A percentile compares a stretch with the other conserved stretches of the same genome.
phyloP scores from a whole-genome alignment of 2,797 vertebrate genomes.

The Trachops cirrhosus region DNA sequence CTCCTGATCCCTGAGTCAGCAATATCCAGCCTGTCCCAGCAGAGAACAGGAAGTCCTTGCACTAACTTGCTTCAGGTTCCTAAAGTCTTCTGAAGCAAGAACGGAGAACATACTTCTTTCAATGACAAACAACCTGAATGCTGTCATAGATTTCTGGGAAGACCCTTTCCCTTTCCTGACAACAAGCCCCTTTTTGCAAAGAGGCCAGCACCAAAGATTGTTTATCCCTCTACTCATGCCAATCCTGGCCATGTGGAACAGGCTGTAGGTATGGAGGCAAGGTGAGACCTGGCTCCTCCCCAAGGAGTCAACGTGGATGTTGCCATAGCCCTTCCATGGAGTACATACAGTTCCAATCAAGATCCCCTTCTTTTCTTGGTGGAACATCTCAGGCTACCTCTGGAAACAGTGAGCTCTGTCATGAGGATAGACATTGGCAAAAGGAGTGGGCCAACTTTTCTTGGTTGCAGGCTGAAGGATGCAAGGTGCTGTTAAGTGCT shows the following conservation, averaged over 20 bases:
- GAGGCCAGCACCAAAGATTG: background rate
- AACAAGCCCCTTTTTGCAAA: background rate
- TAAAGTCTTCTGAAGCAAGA: background rate
- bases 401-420: constrained; percentile 67
- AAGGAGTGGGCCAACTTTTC: constrained; percentile 70
- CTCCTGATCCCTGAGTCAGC: background rate
- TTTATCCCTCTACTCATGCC: background rate
- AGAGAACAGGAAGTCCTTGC: background rate
- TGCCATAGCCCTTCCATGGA: background rate
- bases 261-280: background rate
- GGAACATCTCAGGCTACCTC: constrained; percentile 54
- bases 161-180: background rate
- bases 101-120: constrained; percentile 24
- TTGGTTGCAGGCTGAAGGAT: constrained; percentile 69
- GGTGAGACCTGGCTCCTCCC: background rate
- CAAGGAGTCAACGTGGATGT: background rate
- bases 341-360: constrained; percentile 37
- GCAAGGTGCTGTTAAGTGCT: constrained; percentile 48
- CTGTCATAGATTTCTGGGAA: background rate
- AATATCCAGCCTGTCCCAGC: background rate
- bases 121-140: background rate
- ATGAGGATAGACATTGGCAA: constrained; percentile 59
- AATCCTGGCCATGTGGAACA: background rate
- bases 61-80: background rate
- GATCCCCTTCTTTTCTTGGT: constrained; percentile 24